phyloP scores from a whole-genome alignment of 2,888 invertebrate species.

The Lycocerus yunnanus region DNA sequence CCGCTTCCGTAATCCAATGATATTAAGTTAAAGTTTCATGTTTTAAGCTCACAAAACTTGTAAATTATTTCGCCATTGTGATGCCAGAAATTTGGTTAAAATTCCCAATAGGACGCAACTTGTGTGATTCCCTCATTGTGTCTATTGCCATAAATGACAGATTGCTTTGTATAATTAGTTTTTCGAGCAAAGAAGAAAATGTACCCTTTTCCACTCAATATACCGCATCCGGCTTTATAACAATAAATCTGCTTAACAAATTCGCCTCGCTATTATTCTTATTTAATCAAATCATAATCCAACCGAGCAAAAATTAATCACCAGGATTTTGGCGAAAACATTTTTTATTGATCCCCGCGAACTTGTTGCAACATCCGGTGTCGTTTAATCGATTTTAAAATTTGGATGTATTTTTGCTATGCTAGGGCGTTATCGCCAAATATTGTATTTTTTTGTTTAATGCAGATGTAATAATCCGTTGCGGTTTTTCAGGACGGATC shows the following conservation, averaged over 20 bases:
- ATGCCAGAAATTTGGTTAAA: not conserved
- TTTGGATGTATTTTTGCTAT: not conserved
- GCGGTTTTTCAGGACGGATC: slow-evolving; percentile 83
- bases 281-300: not conserved
- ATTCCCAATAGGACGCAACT: not conserved
- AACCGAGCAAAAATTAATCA: not conserved
- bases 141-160: slow-evolving; percentile 18
- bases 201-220: not conserved
- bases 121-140: not conserved
- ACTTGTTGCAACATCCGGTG: not conserved
- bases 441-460: not conserved
- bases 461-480: slow-evolving; percentile 10
- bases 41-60: not conserved
- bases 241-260: not conserved
- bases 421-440: not conserved
- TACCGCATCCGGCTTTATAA: not conserved
- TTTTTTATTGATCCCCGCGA: not conserved
- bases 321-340: not conserved
- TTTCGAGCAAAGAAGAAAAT: slow-evolving; percentile 16
- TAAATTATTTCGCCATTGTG: not conserved
- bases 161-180: slow-evolving; percentile 34
- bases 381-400: not conserved
- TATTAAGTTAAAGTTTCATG: not conserved
- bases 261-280: not conserved
- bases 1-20: not conserved